Conservation (phyloP, 1,140 invertebrate genomes). For the Drosophila eugracilis region DNA sequence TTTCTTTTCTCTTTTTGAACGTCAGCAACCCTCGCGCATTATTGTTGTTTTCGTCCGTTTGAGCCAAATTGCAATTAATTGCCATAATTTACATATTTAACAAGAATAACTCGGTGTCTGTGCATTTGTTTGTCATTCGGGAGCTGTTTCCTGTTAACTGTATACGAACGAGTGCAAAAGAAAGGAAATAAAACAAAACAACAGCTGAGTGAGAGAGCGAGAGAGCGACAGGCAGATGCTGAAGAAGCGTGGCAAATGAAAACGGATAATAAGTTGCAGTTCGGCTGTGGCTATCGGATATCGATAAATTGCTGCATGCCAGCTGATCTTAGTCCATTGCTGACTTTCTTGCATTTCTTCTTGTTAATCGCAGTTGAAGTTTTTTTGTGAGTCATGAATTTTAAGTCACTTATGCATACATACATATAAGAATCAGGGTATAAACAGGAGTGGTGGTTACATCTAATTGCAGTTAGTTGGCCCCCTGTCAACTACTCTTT, state of each 20-base stretch:
- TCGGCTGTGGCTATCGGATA: slow-evolving; percentile 28
- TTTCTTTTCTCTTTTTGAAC: slow-evolving; percentile 74
- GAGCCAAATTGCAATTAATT: slow-evolving; percentile 76
- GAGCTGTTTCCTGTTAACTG: slow-evolving; percentile 10
- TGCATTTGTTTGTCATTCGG: slow-evolving; percentile 5
- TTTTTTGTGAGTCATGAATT: slow-evolving; percentile 6
- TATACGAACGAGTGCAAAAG: slow-evolving; percentile 9
- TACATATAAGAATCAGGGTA: background rate
- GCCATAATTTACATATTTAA: slow-evolving; percentile 75
- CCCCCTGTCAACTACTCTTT: background rate
- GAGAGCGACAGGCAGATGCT: no score
- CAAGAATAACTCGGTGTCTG: slow-evolving; percentile 35
- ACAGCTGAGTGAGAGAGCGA: slow-evolving; percentile 29
- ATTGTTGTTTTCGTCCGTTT: slow-evolving; percentile 43
- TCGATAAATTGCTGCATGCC: slow-evolving; percentile 32
- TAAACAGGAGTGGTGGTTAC: slow-evolving; percentile 2
- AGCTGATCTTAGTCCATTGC: slow-evolving; percentile 31
- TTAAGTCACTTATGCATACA: background rate
- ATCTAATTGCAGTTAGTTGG: slow-evolving; percentile 25
- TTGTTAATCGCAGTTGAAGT: slow-evolving; percentile 23
- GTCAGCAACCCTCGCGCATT: slow-evolving; percentile 64
- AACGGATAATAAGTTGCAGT: slow-evolving; percentile 23
- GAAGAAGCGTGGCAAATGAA: background rate
- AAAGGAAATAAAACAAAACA: slow-evolving; percentile 15
- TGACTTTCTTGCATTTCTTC: slow-evolving; percentile 12